Percentiles rank a stretch among this genome's conserved stretches.
These are phyloP conservation scores for Hydroisotoma schaefferi DNA, from an alignment of 2,888 invertebrate species.

Conservation along the genomic window DNA sequence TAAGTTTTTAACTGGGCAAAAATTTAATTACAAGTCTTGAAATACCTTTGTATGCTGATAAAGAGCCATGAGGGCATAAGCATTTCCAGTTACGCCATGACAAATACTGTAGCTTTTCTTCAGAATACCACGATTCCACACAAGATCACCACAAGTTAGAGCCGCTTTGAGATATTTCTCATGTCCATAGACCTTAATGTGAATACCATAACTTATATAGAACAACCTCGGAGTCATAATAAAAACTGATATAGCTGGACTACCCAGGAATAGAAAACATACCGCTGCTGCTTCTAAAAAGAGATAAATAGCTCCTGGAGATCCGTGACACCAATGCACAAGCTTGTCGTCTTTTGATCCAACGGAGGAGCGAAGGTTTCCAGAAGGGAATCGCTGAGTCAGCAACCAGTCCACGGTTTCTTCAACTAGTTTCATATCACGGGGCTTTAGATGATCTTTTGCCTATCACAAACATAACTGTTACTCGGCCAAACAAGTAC, in stretches of 20 bases:
- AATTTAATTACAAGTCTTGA: no score
- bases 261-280: no score
- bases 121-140: conserved; percentile 76
- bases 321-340: conserved; percentile 94
- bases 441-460: conserved; percentile 57
- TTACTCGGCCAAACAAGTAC: not conserved
- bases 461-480: conserved; percentile 53
- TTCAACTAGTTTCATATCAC: conserved; percentile 58
- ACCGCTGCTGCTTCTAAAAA: conserved; percentile 67
- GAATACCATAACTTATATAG: not conserved
- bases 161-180: conserved; percentile 67
- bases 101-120: conserved; percentile 83
- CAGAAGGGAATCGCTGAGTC: conserved; percentile 48
- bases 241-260: conserved; percentile 2
- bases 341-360: conserved; percentile 68
- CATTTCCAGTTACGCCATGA: conserved; percentile 85
- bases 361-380: conserved; percentile 61
- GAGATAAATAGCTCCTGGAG: conserved; percentile 76
- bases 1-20: no score
- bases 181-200: conserved; percentile 64
- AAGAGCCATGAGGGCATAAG: conserved; percentile 73
- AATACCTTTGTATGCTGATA: conserved; percentile 70
- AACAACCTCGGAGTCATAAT: not conserved
- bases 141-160: conserved; percentile 66
- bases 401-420: conserved; percentile 66